Evolutionary conservation across 2,888 invertebrate genomes (phyloP).

Genomic region (Microplitis deprimator): DNA sequence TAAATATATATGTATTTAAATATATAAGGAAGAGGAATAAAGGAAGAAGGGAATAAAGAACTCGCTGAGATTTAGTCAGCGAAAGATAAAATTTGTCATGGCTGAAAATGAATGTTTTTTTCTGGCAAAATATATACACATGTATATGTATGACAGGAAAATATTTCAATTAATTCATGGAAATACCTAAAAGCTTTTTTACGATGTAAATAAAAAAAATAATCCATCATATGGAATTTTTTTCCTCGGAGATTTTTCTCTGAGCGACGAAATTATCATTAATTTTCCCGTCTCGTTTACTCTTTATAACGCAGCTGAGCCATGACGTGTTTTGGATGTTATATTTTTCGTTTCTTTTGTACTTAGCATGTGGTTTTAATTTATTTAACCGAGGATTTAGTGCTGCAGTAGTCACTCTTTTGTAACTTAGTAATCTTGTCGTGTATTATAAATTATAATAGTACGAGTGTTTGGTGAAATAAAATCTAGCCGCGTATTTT

Average conservation of each 20-base stretch:
- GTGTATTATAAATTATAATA: neutral
- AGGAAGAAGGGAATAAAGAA: neutral
- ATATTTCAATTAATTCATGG: neutral
- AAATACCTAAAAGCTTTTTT: neutral
- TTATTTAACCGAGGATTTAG: neutral
- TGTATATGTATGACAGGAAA: neutral
- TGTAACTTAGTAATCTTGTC: no score
- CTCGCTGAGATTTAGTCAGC: constrained; percentile 1
- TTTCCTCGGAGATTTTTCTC: neutral
- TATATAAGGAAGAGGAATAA: neutral
- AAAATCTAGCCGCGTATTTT: neutral
- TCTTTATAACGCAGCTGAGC: neutral
- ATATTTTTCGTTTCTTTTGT: neutral
- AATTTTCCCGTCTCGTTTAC: neutral
- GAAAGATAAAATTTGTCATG: neutral
- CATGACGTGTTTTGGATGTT: neutral
- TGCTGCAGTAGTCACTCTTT: neutral
- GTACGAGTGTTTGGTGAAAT: neutral
- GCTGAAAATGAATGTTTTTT: constrained; percentile 4
- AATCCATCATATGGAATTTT: neutral
- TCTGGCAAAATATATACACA: neutral
- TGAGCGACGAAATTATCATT: neutral
- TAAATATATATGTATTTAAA: neutral
- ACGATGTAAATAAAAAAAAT: constrained; percentile 3
- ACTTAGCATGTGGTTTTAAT: neutral